These are phyloP conservation scores for Petromus typicus DNA, from an alignment of 2,113 vertebrate genomes.

Conservation along the genomic window DNA sequence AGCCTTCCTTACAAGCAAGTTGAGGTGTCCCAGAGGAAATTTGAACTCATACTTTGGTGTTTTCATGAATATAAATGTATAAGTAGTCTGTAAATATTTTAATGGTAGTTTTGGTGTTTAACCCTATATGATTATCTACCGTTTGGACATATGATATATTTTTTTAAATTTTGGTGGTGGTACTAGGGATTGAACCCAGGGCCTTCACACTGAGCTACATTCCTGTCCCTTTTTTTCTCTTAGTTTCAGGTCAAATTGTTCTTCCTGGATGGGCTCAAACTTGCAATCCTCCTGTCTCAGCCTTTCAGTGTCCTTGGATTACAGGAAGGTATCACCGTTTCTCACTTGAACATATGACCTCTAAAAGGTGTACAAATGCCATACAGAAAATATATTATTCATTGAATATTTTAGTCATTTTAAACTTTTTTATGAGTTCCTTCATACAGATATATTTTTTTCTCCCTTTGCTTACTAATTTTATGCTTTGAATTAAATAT, in stretches of 20 bases:
- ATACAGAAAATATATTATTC: background rate
- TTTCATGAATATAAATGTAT: background rate
- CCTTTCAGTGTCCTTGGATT: background rate
- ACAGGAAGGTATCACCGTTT: background rate
- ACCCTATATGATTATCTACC: constrained; percentile 16
- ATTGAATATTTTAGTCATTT: background rate
- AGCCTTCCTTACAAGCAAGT: background rate
- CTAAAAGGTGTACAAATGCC: background rate
- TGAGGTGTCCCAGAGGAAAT: background rate
- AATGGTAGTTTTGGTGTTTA: constrained; percentile 18
- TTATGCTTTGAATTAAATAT: constrained; percentile 31
- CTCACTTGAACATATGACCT: background rate
- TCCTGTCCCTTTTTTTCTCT: background rate
- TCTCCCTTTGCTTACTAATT: constrained; percentile 28
- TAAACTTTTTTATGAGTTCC: constrained; percentile 40
- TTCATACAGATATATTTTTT: background rate
- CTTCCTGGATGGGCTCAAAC: background rate
- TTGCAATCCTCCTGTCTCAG: background rate
- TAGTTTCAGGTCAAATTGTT: background rate
- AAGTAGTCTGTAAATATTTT: constrained; percentile 14
- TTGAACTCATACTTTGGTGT: background rate
- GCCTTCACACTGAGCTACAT: background rate
- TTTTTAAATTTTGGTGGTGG: background rate
- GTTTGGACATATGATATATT: constrained; percentile 33
- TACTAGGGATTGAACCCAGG: background rate